phyloP scores from a whole-genome alignment of 2,888 invertebrate genomes.

The Alcis repandata region DNA sequence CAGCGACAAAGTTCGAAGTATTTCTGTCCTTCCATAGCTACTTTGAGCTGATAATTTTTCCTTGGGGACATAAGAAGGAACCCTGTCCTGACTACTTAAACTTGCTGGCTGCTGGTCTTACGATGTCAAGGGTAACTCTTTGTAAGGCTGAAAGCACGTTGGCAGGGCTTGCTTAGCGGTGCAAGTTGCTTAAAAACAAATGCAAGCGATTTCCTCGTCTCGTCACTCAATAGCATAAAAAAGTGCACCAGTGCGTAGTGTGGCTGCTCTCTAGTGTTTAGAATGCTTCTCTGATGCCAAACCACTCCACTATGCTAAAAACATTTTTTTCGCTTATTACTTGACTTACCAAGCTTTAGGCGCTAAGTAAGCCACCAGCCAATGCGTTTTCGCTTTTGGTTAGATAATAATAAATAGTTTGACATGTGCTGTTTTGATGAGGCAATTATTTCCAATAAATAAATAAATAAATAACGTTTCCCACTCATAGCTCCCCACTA shows the following conservation, averaged over 20 bases:
- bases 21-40: slow-evolving; percentile 82
- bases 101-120: slow-evolving; percentile 71
- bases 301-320: background rate
- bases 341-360: background rate
- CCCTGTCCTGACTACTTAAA: slow-evolving; percentile 76
- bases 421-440: too few species aligned
- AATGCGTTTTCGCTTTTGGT: background rate
- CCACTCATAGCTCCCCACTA: too few species aligned
- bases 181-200: background rate
- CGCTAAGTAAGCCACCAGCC: background rate
- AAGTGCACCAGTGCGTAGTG: too few species aligned
- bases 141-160: background rate
- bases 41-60: slow-evolving; percentile 79
- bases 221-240: too few species aligned
- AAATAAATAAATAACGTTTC: too few species aligned
- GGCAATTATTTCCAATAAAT: too few species aligned
- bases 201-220: too few species aligned
- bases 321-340: too few species aligned
- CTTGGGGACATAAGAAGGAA: slow-evolving; percentile 76
- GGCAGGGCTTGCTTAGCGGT: background rate
- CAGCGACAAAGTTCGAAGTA: slow-evolving; percentile 71
- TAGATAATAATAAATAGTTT: too few species aligned
- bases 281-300: background rate
- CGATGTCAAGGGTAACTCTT: slow-evolving; percentile 76
- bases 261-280: too few species aligned